Base-by-base conservation (phyloP, 2,888 invertebrate species). In the Meteorus cinctellus region DNA sequence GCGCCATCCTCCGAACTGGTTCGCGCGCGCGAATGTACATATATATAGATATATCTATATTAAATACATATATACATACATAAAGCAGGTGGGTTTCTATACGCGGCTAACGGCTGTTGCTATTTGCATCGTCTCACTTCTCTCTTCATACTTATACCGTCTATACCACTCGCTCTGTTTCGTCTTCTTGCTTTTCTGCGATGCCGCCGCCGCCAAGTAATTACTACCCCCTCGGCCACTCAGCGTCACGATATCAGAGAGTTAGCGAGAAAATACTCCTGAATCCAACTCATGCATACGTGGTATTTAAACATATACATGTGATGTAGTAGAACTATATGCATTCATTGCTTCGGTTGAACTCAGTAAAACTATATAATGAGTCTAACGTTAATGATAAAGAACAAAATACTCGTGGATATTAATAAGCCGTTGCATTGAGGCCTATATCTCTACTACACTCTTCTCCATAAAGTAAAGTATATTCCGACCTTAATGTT, bases 81-180 rank as follows among this genome's bases (percentile, higher is more conserved):
- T 77, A 72, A 81, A 80, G 81, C 85, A 85, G 84, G 84, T 84
- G 84, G 81, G 79, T 81, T 77, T 81, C 80, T 78, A n/a, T 41
- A 67, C 76, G 73, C 77, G 77, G 74, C 76, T 82, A 83, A 83
- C 83, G 81, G 81, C 82, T 81, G 80, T 82, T 81, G 81, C 82
- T 84, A 84, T 83, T 84, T 83, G 81, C 80, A 82, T 81, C 80
- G 78, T 79, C 73, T 79, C 80, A 78, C 81, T 65, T 74, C 79
- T 77, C 63, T 34, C 34, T 63, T 34, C 74, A 24, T 75, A 66
- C 76, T 81, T 83, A 83, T 83, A 83, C 79, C 74, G 81, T 82
- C 80, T 80, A 19, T 19, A 4, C 19, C 81, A 19, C 79, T 81
- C 80, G 79, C 80, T 80, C 79, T 79, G 78, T 82, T 83, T 77